Evolutionary conservation across 2,113 vertebrate genomes (phyloP).

Genomic region (Daubentonia madagascariensis): DNA sequence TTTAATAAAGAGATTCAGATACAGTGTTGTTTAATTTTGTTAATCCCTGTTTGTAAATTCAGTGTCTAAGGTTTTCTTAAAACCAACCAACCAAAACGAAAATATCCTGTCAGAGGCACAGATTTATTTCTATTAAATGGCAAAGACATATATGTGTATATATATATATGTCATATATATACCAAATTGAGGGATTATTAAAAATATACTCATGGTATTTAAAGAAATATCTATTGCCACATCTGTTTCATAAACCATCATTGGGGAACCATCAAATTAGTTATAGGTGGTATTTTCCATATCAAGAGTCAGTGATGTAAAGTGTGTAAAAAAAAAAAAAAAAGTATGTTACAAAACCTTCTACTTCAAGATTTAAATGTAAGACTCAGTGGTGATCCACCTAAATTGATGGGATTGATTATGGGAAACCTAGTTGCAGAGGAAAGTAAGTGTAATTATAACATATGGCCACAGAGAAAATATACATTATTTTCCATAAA

Average conservation of each 20-base stretch:
- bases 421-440: neutral
- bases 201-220: neutral
- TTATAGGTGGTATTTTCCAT: neutral
- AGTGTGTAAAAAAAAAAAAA: neutral
- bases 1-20: constrained; percentile 22
- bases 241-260: constrained; percentile 17
- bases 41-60: neutral
- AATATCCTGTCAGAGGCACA: neutral
- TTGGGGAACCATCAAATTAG: neutral
- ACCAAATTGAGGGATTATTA: neutral
- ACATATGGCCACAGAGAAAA: neutral
- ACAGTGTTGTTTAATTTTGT: neutral
- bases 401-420: neutral
- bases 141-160: neutral
- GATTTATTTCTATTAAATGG: constrained; percentile 42
- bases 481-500: neutral
- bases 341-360: neutral
- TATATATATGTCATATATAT: neutral
- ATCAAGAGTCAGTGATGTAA: neutral
- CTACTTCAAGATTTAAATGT: neutral
- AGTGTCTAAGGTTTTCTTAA: constrained; percentile 4
- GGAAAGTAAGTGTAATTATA: neutral
- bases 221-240: neutral
- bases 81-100: neutral
- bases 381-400: neutral